A percentile compares a stretch with the other conserved stretches of the same genome.
Evolutionary conservation across 2,113 vertebrate species (phyloP).

Genomic region (Aspidoscelis tigris): DNA sequence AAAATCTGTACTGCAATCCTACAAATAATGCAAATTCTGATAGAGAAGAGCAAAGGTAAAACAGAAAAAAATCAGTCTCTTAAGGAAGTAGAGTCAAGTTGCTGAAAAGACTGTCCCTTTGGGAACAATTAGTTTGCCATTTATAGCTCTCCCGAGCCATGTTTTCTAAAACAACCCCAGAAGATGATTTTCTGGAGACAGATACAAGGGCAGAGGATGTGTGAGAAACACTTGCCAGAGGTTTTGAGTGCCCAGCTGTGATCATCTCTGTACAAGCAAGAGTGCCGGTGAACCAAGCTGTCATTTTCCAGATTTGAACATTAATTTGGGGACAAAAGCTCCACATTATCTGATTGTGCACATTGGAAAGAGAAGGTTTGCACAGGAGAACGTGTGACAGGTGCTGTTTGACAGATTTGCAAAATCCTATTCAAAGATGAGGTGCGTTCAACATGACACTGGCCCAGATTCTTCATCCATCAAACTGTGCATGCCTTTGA

Average conservation of each 20-base stretch:
- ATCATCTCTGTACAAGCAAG: conserved; percentile 1
- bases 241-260: not conserved
- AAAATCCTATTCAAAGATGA: not conserved
- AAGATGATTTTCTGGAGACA: not conserved
- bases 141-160: not conserved
- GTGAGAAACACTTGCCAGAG: not conserved
- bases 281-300: not conserved
- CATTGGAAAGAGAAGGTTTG: not conserved
- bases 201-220: not conserved
- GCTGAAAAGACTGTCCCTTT: not conserved
- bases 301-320: not conserved
- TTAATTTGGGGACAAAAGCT: conserved; percentile 12
- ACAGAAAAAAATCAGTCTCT: not conserved
- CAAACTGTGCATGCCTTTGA: conserved; percentile 1
- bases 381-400: not conserved
- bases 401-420: not conserved
- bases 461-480: conserved; percentile 15
- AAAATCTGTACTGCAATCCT: not conserved
- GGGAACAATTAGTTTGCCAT: not conserved
- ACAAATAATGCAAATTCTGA: not conserved
- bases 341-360: not conserved
- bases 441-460: not conserved
- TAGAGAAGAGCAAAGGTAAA: too few relatives aligned
- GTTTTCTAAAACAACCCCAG: not conserved
- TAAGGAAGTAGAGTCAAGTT: not conserved